Base-by-base conservation (phyloP, 2,888 invertebrate species). In the Lucinisca nassula region DNA sequence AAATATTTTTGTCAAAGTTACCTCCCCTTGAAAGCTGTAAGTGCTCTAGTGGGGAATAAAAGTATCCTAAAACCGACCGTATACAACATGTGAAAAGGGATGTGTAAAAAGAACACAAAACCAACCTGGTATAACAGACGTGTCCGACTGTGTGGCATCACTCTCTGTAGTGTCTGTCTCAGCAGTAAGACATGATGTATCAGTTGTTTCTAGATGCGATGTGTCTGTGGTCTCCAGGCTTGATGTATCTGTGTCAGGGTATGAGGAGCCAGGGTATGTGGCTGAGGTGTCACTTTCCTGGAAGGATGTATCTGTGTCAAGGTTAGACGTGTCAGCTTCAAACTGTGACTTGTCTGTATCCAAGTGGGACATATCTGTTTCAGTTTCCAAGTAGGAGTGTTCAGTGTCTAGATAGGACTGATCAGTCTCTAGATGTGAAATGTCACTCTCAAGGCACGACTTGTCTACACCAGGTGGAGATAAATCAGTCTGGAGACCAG, bases 181-280 rank as follows among this genome's bases (percentile, higher is more conserved):
- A 27, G 79, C 78, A 0, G 78, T 70, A 51, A 61, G 61, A 30
- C 61, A 61, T 10, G 87, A 75, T 3, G 79, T 82, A 24, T 84
- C 87, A 2, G 38, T 70, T 10, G 38, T 55, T 8, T 75, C 83
- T 27, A 78, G 27, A 27, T 24, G 27, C 14, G 61, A 61, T 6
- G 61, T 61, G 35, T 67, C 67, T 2, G 67, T 67, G 2, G 67
- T 67, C 67, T 35, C 67, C 17, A 87, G 12, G 55, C 82, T 67
- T 2, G 84, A 82, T 30, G 80, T 58, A 73, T 81, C 74, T 1
- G 81, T 80, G 35, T 82, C 77, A 10, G 70, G 49, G 10, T 45
- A 21, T 35, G 86, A 61, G 0, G 79, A 76, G n/a, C 82, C 88
- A n/a, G 35, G 12, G 8, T 79, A 67, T 32, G 35, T 21, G 24